Conservation (phyloP, 1,140 invertebrate species). For the Brachionus paranguensis region DNA sequence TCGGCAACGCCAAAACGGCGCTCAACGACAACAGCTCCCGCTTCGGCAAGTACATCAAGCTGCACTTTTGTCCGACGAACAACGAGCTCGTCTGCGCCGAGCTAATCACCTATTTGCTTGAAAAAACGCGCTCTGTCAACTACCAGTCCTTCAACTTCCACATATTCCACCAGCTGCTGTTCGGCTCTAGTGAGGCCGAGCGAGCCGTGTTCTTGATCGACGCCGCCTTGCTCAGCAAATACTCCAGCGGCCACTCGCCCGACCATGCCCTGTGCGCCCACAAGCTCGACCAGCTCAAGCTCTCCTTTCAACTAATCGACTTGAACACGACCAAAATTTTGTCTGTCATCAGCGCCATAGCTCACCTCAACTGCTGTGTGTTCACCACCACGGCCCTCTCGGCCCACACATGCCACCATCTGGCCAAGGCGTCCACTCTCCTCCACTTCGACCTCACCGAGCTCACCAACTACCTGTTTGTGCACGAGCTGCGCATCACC, state of each 20-base stretch:
- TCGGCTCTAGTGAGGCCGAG: neutral
- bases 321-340: neutral
- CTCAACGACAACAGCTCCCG: conserved; percentile 97
- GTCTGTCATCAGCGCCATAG: neutral
- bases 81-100: neutral
- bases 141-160: neutral
- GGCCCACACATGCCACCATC: neutral
- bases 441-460: neutral
- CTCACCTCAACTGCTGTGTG: neutral
- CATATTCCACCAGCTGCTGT: neutral
- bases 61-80: neutral
- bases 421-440: neutral
- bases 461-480: neutral
- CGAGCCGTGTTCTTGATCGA: neutral
- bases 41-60: conserved; percentile 68
- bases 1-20: conserved; percentile 95
- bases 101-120: neutral
- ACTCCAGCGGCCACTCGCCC: neutral
- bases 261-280: neutral
- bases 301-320: neutral
- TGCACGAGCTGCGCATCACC: neutral
- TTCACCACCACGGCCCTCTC: neutral
- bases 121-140: neutral
- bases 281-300: neutral
- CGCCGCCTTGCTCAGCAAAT: neutral